Base-by-base conservation (phyloP, 1,140 invertebrate genomes). In the Cydia splendana region DNA sequence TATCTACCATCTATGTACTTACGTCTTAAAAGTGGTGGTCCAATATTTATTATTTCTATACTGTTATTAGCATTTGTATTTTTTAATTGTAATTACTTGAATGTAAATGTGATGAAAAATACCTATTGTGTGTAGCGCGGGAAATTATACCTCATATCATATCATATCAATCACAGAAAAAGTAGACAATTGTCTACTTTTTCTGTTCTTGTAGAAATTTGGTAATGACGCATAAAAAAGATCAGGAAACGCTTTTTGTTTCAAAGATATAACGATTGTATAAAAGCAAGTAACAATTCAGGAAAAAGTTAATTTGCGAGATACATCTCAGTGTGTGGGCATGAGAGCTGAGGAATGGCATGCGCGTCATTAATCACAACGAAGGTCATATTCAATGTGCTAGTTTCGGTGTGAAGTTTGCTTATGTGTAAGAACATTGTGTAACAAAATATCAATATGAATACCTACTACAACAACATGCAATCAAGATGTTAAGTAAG, bases 291-390 rank as follows among this genome's bases (percentile, higher is more conserved):
- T 62, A 24, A 62, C 12, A 9, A 67, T 67, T 34, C 24, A 67
- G 65, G 65, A 67, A 67, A 67, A 67, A 30, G 28, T 67, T 67
- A 30, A 67, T 67, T 67, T 67, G 65, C 65, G 28, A 62, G 57
- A 67, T 67, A 67, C 65, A 34, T 6, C 65, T 62, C 57, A 67
- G 65, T 34, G 28, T 65, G 28, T 67, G 65, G 65, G 28, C 65
- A 38, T 34, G n/a, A n/a, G 30, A 67, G 24, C 65, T n/a, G 15
- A 67, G 65, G 13, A 67, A 34, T 38, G 28, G 13, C 10, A 62
- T 62, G 10, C 18, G 65, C 65, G 15, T 38, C 65, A 67, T 67
- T 67, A 67, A 67, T 67, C 65, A 67, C n/a, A 7, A 34, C 13
- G 65, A 67, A 67, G 65, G 28, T 10, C 13, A 67, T 34, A 15